A percentile compares a stretch with the other conserved stretches of the same genome.
Conservation (phyloP, 2,797 vertebrate species). For the Sebastes cheni region DNA sequence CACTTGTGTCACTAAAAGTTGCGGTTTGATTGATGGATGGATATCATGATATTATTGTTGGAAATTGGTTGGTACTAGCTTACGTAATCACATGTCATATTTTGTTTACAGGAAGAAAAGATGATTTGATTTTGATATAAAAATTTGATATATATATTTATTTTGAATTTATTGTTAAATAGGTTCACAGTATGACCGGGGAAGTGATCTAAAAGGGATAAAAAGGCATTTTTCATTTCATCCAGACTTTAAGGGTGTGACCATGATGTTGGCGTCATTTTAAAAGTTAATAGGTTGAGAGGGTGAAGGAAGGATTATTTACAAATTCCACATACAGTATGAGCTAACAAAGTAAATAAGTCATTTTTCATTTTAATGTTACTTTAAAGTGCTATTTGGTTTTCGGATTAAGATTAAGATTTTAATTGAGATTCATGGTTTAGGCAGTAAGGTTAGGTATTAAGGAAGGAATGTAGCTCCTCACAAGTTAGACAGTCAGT, state of each 20-base stretch:
- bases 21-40: no score
- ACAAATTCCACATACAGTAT: neutral
- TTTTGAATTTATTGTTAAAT: no score
- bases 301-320: neutral
- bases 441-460: neutral
- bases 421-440: slow-evolving; percentile 19
- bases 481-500: neutral
- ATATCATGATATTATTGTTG: no score
- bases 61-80: neutral
- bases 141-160: no score
- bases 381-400: neutral
- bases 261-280: neutral
- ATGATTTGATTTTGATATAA: neutral
- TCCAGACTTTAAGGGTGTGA: neutral
- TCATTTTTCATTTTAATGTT: neutral
- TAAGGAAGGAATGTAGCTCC: slow-evolving; percentile 4
- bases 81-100: neutral
- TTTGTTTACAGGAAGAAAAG: neutral
- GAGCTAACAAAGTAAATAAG: neutral
- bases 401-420: slow-evolving; percentile 27
- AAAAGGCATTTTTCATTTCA: neutral
- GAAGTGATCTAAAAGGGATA: neutral
- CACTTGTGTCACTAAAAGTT: no score
- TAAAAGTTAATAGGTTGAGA: neutral
- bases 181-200: neutral